These are phyloP conservation scores for Calonectris borealis DNA, from an alignment of 2,113 vertebrate species.

Conservation along the genomic window DNA sequence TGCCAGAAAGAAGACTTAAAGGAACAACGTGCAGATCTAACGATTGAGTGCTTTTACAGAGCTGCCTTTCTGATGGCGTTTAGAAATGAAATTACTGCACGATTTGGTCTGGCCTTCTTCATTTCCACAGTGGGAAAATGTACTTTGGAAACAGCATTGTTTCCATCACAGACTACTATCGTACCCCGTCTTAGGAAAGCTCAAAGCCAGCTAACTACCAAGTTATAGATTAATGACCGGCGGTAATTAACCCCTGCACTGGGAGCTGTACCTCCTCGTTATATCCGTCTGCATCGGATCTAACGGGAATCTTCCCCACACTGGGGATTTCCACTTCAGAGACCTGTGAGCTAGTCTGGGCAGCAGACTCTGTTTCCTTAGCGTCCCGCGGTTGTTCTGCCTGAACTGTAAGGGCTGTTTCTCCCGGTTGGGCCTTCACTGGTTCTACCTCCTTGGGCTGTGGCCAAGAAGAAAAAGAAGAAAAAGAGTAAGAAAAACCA, in stretches of 20 bases:
- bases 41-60: background rate
- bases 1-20: background rate
- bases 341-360: constrained; percentile 79
- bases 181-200: background rate
- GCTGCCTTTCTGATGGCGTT: background rate
- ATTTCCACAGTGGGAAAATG: background rate
- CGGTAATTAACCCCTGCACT: background rate
- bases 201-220: background rate
- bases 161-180: background rate
- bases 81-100: background rate
- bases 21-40: background rate
- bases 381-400: constrained; percentile 55
- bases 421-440: constrained; percentile 40
- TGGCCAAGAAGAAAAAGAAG: constrained; percentile 37
- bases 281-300: constrained; percentile 92
- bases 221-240: background rate
- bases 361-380: constrained; percentile 49
- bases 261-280: constrained; percentile 89
- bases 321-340: constrained; percentile 96
- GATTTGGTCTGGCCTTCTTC: background rate
- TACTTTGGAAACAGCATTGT: rapidly evolving
- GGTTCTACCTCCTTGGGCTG: constrained; percentile 71
- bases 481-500: background rate
- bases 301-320: constrained; percentile 93
- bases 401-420: constrained; percentile 56